Percentiles rank a stretch among this genome's conserved stretches.
Evolutionary conservation across 2,113 vertebrate genomes (phyloP).

Genomic region (Cyphomyrus plagiostoma): DNA sequence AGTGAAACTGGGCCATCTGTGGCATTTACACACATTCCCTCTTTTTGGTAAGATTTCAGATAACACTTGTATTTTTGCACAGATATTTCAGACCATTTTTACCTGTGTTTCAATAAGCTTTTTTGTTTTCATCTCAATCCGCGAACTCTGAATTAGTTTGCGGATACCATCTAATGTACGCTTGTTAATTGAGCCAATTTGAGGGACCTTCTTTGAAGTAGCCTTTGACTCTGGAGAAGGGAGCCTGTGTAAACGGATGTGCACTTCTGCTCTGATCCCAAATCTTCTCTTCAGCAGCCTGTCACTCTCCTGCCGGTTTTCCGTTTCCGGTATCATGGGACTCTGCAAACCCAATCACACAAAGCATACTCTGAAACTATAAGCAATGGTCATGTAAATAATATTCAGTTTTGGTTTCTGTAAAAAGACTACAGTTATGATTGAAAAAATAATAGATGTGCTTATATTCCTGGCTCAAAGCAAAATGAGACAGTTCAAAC

Average conservation of each 20-base stretch:
- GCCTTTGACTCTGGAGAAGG: conserved; percentile 12
- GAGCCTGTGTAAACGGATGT: conserved; percentile 42
- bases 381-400: neutral
- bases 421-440: neutral
- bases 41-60: neutral
- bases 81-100: conserved; percentile 12
- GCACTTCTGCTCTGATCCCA: conserved; percentile 46
- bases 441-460: neutral
- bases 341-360: conserved; percentile 20
- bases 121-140: conserved; percentile 24
- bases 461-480: neutral
- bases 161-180: conserved; percentile 42
- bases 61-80: neutral
- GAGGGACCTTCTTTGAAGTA: neutral
- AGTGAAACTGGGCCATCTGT: neutral
- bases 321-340: neutral
- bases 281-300: conserved; percentile 43
- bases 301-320: conserved; percentile 29
- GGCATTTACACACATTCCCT: neutral
- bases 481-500: neutral
- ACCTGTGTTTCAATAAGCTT: conserved; percentile 36
- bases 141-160: conserved; percentile 30
- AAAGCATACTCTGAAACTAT: neutral
- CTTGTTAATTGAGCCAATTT: conserved; percentile 32
- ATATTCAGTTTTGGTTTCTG: neutral